These are phyloP conservation scores for Probosciger aterrimus DNA, from an alignment of 2,113 vertebrate species.

Conservation along the genomic window DNA sequence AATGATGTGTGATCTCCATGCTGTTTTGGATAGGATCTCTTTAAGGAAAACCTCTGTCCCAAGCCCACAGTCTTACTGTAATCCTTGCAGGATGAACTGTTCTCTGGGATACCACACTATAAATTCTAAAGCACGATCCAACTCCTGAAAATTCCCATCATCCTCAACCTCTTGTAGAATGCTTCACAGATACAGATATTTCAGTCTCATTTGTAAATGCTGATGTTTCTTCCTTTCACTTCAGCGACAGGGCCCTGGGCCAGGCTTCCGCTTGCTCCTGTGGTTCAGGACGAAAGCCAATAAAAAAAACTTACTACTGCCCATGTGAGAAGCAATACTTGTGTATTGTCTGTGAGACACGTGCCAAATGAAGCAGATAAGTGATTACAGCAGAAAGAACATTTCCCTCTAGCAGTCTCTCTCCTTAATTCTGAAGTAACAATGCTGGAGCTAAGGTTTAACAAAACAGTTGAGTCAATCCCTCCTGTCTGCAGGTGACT, in stretches of 20 bases:
- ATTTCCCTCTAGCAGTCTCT: background rate
- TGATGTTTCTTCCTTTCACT: background rate
- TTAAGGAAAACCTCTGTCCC: background rate
- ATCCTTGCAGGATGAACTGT: background rate
- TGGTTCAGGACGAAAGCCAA: background rate
- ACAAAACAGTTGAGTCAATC: background rate
- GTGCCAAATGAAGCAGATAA: background rate
- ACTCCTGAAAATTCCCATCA: background rate
- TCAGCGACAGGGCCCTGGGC: background rate
- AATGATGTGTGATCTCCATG: background rate
- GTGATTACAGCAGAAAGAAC: background rate
- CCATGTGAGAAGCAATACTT: background rate
- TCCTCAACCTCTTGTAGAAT: background rate
- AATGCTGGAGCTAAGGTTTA: background rate
- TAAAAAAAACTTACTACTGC: background rate
- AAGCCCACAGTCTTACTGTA: background rate
- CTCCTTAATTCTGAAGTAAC: background rate
- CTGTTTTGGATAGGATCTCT: background rate
- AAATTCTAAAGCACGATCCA: background rate
- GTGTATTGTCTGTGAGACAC: background rate
- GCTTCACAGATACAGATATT: background rate
- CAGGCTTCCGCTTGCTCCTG: background rate
- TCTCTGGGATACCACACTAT: background rate
- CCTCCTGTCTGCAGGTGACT: background rate
- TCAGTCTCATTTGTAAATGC: background rate